These are phyloP conservation scores for Saxidomus purpurata DNA, from an alignment of 1,140 invertebrate genomes.

Conservation along the genomic window DNA sequence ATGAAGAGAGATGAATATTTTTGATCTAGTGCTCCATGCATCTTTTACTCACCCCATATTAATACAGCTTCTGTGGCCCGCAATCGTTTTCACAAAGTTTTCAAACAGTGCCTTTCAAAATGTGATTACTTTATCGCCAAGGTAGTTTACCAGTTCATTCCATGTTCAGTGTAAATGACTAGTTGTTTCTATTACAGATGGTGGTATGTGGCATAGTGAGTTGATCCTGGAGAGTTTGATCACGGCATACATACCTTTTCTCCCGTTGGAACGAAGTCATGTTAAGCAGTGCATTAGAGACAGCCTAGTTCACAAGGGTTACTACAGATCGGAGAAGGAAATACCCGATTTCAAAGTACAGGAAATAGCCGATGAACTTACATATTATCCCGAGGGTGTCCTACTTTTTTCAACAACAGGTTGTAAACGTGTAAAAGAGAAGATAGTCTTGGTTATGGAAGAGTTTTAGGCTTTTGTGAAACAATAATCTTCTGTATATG, in stretches of 20 bases:
- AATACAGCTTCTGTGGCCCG: too few species aligned
- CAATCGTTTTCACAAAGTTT: too few species aligned
- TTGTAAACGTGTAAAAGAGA: conserved; percentile 79
- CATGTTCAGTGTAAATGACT: too few species aligned
- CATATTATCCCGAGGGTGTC: conserved; percentile 67
- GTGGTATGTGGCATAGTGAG: conserved; percentile 85
- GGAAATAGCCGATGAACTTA: conserved; percentile 71
- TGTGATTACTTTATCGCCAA: too few species aligned
- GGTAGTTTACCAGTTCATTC: too few species aligned
- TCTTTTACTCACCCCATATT: too few species aligned
- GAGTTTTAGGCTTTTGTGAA: too few species aligned
- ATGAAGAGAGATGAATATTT: too few species aligned
- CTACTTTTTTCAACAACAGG: conserved; percentile 75
- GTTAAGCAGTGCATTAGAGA: conserved; percentile 90
- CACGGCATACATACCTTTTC: conserved; percentile 97
- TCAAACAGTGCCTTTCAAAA: too few species aligned
- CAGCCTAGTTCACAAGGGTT: conserved; percentile 80
- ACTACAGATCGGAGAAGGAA: conserved; percentile 30
- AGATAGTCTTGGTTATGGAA: conserved; percentile 74
- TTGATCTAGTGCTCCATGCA: too few species aligned
- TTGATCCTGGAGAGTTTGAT: conserved; percentile 94
- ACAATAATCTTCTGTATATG: too few species aligned
- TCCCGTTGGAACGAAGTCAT: conserved; percentile 95
- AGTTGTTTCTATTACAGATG: too few species aligned
- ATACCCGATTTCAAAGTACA: conserved; percentile 66